These are phyloP conservation scores for Corythornis madagascariensis DNA, from an alignment of 2,113 vertebrate genomes.

Conservation along the genomic window DNA sequence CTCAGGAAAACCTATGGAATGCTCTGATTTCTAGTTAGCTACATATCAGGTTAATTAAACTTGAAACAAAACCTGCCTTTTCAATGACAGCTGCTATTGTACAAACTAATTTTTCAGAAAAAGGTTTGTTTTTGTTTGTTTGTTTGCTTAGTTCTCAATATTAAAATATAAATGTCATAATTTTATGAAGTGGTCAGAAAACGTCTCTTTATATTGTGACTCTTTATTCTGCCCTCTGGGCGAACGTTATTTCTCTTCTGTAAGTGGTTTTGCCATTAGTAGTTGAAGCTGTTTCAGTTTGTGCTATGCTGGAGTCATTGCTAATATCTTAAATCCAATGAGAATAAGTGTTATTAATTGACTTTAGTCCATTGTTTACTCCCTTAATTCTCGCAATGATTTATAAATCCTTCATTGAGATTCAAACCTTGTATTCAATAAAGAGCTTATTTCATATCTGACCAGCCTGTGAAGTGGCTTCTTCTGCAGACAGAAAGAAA, in stretches of 20 bases:
- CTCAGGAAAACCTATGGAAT: neutral
- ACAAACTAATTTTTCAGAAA: neutral
- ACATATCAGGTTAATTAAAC: neutral
- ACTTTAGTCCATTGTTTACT: neutral
- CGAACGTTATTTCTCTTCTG: neutral
- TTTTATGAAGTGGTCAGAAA: neutral
- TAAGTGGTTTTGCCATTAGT: neutral
- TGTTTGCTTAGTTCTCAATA: neutral
- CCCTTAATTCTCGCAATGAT: neutral
- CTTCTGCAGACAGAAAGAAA: neutral
- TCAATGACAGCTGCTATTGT: conserved; percentile 41
- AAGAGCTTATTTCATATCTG: neutral
- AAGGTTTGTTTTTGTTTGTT: no score
- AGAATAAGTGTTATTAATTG: conserved; percentile 1
- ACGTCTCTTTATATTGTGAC: neutral
- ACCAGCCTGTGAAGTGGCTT: neutral
- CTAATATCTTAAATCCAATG: neutral
- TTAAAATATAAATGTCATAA: neutral
- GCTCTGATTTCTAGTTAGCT: neutral
- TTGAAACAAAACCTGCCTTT: neutral
- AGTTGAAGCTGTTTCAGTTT: neutral
- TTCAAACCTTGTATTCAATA: conserved; percentile 27
- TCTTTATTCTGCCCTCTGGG: neutral
- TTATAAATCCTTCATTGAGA: conserved; percentile 8
- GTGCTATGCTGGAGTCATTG: neutral